Percentiles rank a stretch among this genome's conserved stretches.
Conservation (phyloP, 2,888 invertebrate species). For the Lysandra bellargus region DNA sequence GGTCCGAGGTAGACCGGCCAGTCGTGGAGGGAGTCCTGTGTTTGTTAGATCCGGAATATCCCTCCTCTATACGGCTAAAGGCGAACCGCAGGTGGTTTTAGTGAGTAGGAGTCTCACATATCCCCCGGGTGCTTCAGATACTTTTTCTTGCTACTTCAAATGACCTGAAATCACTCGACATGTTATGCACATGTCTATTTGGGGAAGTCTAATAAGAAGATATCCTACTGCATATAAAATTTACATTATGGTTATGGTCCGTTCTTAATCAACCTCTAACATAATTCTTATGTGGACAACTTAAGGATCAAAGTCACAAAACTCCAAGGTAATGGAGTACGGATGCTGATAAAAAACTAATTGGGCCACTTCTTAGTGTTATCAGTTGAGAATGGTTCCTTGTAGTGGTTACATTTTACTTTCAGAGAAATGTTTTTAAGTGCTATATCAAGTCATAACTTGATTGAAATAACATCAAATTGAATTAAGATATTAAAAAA, state of each 20-base stretch:
- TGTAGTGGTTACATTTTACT: neutral
- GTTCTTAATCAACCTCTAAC: neutral
- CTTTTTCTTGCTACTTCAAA: too few relatives aligned
- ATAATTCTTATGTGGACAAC: neutral
- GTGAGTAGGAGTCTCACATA: too few relatives aligned
- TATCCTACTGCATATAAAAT: neutral
- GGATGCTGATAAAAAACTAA: neutral
- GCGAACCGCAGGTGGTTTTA: too few relatives aligned
- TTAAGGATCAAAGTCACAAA: neutral
- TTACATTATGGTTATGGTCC: neutral
- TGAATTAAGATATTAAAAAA: too few relatives aligned
- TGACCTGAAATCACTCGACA: too few relatives aligned
- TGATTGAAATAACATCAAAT: neutral
- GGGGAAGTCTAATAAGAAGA: neutral
- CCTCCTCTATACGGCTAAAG: too few relatives aligned
- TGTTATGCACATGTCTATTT: too few relatives aligned
- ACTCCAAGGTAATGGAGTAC: neutral
- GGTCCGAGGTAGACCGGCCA: too few relatives aligned
- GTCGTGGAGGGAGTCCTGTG: too few relatives aligned
- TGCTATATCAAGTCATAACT: neutral
- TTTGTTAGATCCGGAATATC: too few relatives aligned
- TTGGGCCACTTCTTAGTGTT: constrained; percentile 6
- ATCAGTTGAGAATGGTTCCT: constrained; percentile 4
- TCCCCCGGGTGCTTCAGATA: too few relatives aligned
- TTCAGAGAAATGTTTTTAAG: neutral